These are phyloP conservation scores for Drosophila kikkawai DNA, from an alignment of 1,140 invertebrate genomes.

Conservation along the genomic window DNA sequence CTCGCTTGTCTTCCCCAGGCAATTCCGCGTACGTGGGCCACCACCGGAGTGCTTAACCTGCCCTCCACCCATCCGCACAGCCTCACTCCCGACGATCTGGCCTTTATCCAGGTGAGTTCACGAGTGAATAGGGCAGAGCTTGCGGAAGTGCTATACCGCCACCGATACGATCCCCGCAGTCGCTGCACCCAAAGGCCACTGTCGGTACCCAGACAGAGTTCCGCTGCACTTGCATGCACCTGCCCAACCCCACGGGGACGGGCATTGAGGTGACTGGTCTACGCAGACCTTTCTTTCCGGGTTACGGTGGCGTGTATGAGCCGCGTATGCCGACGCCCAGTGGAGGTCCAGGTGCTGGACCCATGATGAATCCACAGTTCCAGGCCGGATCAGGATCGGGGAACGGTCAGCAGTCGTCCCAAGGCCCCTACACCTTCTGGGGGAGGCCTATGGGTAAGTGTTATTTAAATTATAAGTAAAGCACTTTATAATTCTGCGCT, in stretches of 20 bases:
- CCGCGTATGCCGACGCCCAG: slow-evolving; percentile 25
- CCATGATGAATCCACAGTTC: neutral
- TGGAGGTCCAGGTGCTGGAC: neutral
- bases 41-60: slow-evolving; percentile 2
- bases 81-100: slow-evolving; percentile 46
- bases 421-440: slow-evolving; percentile 36
- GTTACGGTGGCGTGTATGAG: neutral
- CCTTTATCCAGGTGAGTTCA: slow-evolving; percentile 38
- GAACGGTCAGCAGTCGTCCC: neutral
- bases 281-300: neutral
- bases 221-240: slow-evolving; percentile 46
- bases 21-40: slow-evolving; percentile 2
- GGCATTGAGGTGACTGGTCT: neutral
- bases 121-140: neutral
- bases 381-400: neutral
- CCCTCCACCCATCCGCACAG: slow-evolving; percentile 43
- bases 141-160: neutral
- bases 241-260: neutral
- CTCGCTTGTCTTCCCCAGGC: slow-evolving; percentile 8
- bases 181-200: neutral
- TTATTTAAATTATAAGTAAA: neutral
- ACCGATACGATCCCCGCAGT: slow-evolving; percentile 1
- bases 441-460: slow-evolving; percentile 41
- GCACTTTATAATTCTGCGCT: neutral
- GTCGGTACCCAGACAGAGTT: slow-evolving; percentile 56